Evolutionary conservation across 2,888 invertebrate species (phyloP), one percentile per base, ranked within the genome.

Genomic region (Callyntrura guangdongensis): DNA sequence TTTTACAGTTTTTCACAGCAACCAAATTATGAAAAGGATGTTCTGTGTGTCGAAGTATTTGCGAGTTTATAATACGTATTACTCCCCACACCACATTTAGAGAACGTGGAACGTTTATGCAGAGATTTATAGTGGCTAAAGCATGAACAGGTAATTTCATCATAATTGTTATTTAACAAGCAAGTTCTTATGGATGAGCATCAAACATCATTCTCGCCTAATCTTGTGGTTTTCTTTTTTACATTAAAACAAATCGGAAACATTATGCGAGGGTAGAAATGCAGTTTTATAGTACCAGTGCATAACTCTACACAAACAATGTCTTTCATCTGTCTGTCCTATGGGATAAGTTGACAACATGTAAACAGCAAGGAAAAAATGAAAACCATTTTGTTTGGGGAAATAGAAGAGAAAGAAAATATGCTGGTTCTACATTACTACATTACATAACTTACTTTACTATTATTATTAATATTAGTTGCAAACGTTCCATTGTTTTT

Each of bases 151-250:
- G 77, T 53, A 77, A 77, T 77, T 77, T 77, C 77, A 77, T 74
- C 47, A 20, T 74, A 74, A 74, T 74, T 47, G 72, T 9, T 74
- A 77, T 77, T 77, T 77, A 77, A 77, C 77, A 77, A 77, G 77
- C 53, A 20, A 47, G 25, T 22, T 27, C 56, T 25, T 53, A 61
- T 81, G 53, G 67, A 69, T 49, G 69, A 36, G 56, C 53, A 72
- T 85, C 36, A 85, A 36, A 72, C 53, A 85, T 85, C 56, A 85
- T 85, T 85, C 85, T 84, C 84, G 72, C 84, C 84, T 84, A 5
- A 69, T 84, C 83, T 49, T 81, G 59, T 27, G 77, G 22, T 77
- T 14, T 64, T 64, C 11, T 25, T 22, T 77, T 45, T 25, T 53
- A 77, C 25, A 53, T 22, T 56, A 22, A 53, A 77, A 77, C 49